These are phyloP conservation scores for Limnephilus auricula DNA, from an alignment of 2,888 invertebrate species.

Conservation along the genomic window DNA sequence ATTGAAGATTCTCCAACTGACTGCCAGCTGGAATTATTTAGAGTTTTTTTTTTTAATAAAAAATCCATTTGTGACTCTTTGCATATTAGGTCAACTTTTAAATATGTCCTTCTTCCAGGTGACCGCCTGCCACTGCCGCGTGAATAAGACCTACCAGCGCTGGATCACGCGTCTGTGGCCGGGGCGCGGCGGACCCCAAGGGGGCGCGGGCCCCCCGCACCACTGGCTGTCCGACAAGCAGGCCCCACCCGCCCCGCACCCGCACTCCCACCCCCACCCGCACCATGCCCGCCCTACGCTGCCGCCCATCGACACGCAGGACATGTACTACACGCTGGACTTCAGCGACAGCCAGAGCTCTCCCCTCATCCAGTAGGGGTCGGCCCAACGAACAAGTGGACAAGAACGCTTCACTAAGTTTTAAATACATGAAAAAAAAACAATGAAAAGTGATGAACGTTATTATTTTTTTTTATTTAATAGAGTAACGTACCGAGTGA, in stretches of 20 bases:
- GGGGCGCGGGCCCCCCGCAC: slow-evolving; percentile 71
- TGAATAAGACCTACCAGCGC: slow-evolving; percentile 86
- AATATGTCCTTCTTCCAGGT: slow-evolving; percentile 75
- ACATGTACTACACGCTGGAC: slow-evolving; percentile 88
- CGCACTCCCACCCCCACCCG: slow-evolving; percentile 71
- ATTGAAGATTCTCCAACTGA: neutral
- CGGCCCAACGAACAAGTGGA: neutral
- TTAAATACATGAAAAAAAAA: neutral
- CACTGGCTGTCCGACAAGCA: slow-evolving; percentile 82
- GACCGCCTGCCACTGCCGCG: slow-evolving; percentile 87
- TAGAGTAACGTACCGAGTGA: neutral
- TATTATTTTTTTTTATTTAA: neutral
- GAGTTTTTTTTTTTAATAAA: too few relatives aligned
- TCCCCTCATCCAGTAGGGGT: slow-evolving; percentile 83
- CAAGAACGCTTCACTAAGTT: slow-evolving; percentile 30
- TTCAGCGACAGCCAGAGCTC: slow-evolving; percentile 87
- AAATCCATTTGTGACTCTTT: too few relatives aligned
- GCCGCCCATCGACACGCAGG: slow-evolving; percentile 81
- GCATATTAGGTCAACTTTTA: neutral
- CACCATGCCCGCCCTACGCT: slow-evolving; percentile 75
- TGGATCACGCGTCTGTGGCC: slow-evolving; percentile 79
- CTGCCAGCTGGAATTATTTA: too few relatives aligned
- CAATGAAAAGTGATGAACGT: neutral
- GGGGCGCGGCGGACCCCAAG: slow-evolving; percentile 71
- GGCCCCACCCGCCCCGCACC: slow-evolving; percentile 71